Percentiles rank a stretch among this genome's conserved stretches.
These are phyloP conservation scores for Chrysomallon squamiferum DNA, from an alignment of 1,140 invertebrate genomes.

Conservation along the genomic window DNA sequence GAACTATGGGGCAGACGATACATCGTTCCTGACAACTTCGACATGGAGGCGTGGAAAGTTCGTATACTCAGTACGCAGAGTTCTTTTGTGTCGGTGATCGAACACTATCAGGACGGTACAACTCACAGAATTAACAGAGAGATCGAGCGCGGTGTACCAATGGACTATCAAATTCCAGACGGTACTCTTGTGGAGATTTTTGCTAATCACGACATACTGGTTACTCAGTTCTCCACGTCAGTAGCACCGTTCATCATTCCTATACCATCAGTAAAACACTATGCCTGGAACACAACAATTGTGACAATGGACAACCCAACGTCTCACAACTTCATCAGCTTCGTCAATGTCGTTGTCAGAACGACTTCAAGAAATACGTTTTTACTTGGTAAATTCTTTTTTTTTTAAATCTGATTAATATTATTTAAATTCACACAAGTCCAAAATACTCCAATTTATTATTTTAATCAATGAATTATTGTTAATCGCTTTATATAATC, in stretches of 20 bases:
- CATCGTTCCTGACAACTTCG: neutral
- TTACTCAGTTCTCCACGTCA: neutral
- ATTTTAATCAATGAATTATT: too few relatives aligned
- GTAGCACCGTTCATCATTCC: neutral
- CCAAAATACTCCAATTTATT: too few relatives aligned
- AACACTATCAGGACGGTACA: neutral
- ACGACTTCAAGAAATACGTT: neutral
- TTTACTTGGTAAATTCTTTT: too few relatives aligned
- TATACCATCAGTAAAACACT: neutral
- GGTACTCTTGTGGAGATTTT: neutral
- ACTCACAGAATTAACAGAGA: neutral
- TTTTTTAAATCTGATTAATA: too few relatives aligned
- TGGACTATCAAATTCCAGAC: neutral
- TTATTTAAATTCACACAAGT: too few relatives aligned
- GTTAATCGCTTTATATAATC: too few relatives aligned
- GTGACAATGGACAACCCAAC: conserved; percentile 3
- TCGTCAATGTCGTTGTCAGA: neutral
- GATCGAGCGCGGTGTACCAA: neutral
- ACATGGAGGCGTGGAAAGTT: neutral
- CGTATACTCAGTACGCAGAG: neutral
- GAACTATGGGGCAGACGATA: neutral
- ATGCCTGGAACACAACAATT: neutral
- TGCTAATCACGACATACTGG: neutral
- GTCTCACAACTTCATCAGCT: neutral
- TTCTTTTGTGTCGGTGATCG: neutral